These are phyloP conservation scores for Hipposideros armiger DNA, from an alignment of 2,113 vertebrate genomes.

Conservation along the genomic window DNA sequence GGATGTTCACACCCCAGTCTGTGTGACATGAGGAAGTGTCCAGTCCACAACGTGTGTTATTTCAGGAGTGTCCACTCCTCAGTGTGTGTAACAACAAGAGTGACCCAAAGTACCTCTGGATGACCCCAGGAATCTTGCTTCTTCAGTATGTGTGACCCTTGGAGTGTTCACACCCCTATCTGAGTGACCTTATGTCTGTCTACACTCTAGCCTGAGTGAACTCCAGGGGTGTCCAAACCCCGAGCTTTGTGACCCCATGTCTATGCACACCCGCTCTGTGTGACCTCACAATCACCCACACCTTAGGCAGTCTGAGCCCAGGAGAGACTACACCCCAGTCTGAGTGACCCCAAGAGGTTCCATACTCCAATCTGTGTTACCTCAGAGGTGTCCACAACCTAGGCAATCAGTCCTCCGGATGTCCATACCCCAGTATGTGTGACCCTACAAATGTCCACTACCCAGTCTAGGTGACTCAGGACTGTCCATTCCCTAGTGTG, in stretches of 20 bases:
- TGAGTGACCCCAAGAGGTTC: not conserved
- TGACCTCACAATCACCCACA: not conserved
- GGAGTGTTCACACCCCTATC: not conserved
- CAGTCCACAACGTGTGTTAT: not conserved
- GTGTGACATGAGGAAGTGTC: not conserved
- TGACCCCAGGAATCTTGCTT: not conserved
- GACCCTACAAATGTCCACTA: not conserved
- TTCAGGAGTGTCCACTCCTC: not conserved
- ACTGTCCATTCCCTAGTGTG: not conserved
- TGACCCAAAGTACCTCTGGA: not conserved
- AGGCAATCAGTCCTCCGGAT: not conserved
- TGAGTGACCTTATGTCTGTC: not conserved
- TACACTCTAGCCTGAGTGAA: not conserved
- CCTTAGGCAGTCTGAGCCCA: not conserved
- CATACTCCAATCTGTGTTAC: not conserved
- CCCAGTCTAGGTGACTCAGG: not conserved
- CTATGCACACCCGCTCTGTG: not conserved
- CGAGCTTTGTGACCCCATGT: not conserved
- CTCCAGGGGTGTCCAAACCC: not conserved
- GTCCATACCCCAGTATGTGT: not conserved
- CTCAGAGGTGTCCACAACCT: not conserved
- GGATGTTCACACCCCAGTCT: not conserved
- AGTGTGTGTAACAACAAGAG: constrained; percentile 9
- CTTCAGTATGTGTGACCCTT: not conserved
- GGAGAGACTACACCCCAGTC: not conserved